A percentile compares a stretch with the other conserved stretches of the same genome.
Conservation (phyloP, 2,888 invertebrate genomes). For the Pherbina coryleti region DNA sequence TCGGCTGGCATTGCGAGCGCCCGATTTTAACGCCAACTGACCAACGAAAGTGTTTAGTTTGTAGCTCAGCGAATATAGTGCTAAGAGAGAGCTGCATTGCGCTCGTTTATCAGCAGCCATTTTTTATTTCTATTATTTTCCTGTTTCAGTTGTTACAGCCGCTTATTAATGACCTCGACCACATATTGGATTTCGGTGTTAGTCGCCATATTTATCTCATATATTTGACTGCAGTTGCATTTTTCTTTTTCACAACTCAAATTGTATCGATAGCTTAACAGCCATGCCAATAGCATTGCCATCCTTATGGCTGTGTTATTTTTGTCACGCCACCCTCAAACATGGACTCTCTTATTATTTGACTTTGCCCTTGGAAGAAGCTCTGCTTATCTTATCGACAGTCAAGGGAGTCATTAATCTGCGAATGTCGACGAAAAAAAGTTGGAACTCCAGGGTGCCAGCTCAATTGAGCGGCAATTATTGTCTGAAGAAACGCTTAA, state of each 20-base stretch:
- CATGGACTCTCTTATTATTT: not conserved
- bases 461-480: slow-evolving; percentile 11
- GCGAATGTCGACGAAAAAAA: not conserved
- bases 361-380: not conserved
- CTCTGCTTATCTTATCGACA: slow-evolving; percentile 16
- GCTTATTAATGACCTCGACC: slow-evolving; percentile 27
- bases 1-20: not conserved
- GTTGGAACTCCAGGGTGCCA: slow-evolving; percentile 11
- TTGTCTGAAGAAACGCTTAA: not conserved
- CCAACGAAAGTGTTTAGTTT: not conserved
- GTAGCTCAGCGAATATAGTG: not conserved
- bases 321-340: not conserved
- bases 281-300: not conserved
- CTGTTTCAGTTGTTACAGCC: not conserved
- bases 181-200: slow-evolving; percentile 27
- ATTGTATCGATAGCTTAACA: not conserved
- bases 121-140: not conserved
- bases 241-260: not conserved
- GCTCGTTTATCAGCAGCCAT: not conserved
- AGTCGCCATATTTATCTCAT: slow-evolving; percentile 5
- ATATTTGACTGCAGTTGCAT: not conserved
- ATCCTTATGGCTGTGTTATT: not conserved
- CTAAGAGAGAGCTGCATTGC: not conserved
- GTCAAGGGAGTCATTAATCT: slow-evolving; percentile 17
- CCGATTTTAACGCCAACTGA: not conserved